These are phyloP conservation scores for Lithobates sylvaticus DNA, from an alignment of 2,797 vertebrate genomes.

Conservation along the genomic window DNA sequence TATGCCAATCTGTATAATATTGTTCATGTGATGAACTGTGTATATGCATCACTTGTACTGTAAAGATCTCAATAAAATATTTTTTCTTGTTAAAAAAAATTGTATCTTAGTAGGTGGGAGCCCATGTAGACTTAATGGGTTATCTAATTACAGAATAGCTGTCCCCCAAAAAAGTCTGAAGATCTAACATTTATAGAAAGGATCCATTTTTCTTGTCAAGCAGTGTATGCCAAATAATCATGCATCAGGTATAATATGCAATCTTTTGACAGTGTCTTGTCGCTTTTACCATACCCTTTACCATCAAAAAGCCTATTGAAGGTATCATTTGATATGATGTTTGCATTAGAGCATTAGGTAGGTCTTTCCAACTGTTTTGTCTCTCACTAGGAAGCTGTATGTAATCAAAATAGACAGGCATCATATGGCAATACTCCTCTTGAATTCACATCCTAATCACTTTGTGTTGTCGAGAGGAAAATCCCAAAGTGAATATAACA, in stretches of 20 bases:
- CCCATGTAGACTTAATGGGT: no score
- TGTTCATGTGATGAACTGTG: no score
- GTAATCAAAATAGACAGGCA: not conserved
- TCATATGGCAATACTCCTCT: conserved; percentile 8
- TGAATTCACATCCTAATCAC: conserved; percentile 5
- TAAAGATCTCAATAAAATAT: no score
- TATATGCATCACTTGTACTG: no score
- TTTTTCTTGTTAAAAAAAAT: no score
- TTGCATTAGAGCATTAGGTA: conserved; percentile 7
- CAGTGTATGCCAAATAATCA: not conserved
- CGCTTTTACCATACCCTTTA: not conserved
- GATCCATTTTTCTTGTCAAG: no score
- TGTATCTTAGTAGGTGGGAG: no score
- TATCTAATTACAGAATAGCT: not conserved
- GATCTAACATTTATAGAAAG: not conserved
- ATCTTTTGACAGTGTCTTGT: not conserved
- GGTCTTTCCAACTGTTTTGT: conserved; percentile 20
- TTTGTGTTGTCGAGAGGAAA: not conserved
- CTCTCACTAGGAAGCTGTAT: not conserved
- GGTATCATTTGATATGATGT: not conserved
- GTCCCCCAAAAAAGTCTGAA: not conserved
- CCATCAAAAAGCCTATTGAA: not conserved
- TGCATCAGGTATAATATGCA: not conserved
- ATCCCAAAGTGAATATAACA: not conserved
- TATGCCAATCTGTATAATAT: no score